Conservation (phyloP, 2,797 vertebrate genomes). For the Hirundo rustica region DNA sequence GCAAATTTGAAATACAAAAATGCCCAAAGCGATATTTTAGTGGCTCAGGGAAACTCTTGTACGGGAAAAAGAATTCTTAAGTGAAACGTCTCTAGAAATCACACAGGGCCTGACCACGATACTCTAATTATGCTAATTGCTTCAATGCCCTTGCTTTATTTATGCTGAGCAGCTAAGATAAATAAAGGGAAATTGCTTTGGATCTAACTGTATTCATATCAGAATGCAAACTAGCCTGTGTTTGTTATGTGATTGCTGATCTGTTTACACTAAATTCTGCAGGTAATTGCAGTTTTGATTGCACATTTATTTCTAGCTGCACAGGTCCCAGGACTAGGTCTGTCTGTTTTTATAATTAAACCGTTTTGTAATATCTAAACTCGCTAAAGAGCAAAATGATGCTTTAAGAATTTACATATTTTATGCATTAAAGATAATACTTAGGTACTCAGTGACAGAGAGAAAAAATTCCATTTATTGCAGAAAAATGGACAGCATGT, state of each 20-base stretch:
- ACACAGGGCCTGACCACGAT: constrained; percentile 97
- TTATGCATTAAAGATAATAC: constrained; percentile 82
- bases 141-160: constrained; percentile 99
- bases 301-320: constrained; percentile 95
- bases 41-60: constrained; percentile 81
- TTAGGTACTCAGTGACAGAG: constrained; percentile 72
- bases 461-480: constrained; percentile 68
- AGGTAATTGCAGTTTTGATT: constrained; percentile 99
- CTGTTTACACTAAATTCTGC: constrained; percentile 99
- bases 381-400: constrained; percentile 85
- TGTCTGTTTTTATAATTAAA: constrained; percentile 96
- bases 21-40: constrained; percentile 85
- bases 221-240: constrained; percentile 98
- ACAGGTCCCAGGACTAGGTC: constrained; percentile 89
- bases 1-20: constrained; percentile 87
- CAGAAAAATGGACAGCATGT: constrained; percentile 78
- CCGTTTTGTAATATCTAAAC: constrained; percentile 90
- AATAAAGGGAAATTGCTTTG: constrained; percentile 99
- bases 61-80: constrained; percentile 81
- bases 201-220: constrained; percentile 99
- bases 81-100: constrained; percentile 89
- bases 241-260: constrained; percentile 96
- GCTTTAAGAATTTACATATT: constrained; percentile 87
- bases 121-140: constrained; percentile 99
- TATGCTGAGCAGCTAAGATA: constrained; percentile 98